These are phyloP conservation scores for Galeopsomyia nigrocyanea DNA, from an alignment of 2,888 invertebrate species.

Conservation along the genomic window DNA sequence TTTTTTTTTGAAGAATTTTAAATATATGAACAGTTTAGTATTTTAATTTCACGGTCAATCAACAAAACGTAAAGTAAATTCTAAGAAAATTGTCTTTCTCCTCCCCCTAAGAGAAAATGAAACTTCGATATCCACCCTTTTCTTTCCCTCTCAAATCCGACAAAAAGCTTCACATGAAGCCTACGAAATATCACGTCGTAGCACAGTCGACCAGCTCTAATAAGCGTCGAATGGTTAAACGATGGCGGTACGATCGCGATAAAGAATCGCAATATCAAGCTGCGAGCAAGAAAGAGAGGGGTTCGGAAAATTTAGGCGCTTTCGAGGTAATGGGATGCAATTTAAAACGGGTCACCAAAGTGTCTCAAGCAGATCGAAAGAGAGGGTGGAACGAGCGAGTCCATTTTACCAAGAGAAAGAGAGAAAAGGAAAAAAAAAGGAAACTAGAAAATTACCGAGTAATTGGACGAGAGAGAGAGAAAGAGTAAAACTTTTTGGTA, in stretches of 20 bases:
- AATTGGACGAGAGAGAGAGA: conserved; percentile 30
- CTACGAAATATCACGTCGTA: too few species aligned
- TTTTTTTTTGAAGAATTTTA: too few species aligned
- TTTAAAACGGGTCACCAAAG: conserved; percentile 55
- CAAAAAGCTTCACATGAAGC: too few species aligned
- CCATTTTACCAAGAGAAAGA: conserved; percentile 10
- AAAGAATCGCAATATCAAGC: conserved; percentile 13
- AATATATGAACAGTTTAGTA: too few species aligned
- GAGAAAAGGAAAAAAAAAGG: conserved; percentile 7
- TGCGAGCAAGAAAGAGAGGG: conserved; percentile 29
- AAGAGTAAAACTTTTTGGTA: conserved; percentile 13
- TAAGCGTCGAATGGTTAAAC: neutral
- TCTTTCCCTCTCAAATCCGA: too few species aligned
- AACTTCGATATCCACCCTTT: too few species aligned
- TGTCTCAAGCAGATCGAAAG: conserved; percentile 47
- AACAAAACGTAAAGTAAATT: too few species aligned
- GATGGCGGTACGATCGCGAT: neutral
- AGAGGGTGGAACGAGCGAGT: neutral
- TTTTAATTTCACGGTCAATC: too few species aligned
- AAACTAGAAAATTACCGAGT: conserved; percentile 39
- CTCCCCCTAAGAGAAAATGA: too few species aligned
- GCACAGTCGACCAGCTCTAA: too few species aligned
- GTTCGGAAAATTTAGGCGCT: neutral
- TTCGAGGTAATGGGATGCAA: conserved; percentile 54
- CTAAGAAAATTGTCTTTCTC: too few species aligned